Evolutionary conservation across 2,888 invertebrate genomes (phyloP).

Genomic region (Drosophila anomelani): DNA sequence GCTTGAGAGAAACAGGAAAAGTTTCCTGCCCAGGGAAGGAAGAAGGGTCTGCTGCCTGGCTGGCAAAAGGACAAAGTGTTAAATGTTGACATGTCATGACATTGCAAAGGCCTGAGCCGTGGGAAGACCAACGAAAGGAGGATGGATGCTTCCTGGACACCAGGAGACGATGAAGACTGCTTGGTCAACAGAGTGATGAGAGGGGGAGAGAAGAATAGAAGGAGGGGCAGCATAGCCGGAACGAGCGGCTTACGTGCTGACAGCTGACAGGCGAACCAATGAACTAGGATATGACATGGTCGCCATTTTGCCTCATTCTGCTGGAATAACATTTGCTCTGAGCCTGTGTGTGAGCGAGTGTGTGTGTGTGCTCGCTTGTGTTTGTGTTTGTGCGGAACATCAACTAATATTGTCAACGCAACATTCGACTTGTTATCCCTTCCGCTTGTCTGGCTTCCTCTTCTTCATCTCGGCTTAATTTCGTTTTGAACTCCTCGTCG

Average conservation of each 20-base stretch:
- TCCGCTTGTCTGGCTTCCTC: slow-evolving; percentile 69
- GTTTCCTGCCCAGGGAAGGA: slow-evolving; percentile 35
- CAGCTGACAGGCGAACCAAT: slow-evolving; percentile 79
- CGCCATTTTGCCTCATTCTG: slow-evolving; percentile 38
- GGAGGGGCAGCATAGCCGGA: slow-evolving; percentile 45
- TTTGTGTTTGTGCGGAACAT: slow-evolving; percentile 61
- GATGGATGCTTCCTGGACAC: slow-evolving; percentile 28
- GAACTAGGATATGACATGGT: slow-evolving; percentile 72
- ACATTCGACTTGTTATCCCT: slow-evolving; percentile 78
- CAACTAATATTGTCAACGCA: slow-evolving; percentile 78
- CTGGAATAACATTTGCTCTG: slow-evolving; percentile 60
- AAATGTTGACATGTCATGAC: slow-evolving; percentile 80
- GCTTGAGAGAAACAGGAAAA: slow-evolving; percentile 49
- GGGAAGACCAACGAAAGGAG: slow-evolving; percentile 39
- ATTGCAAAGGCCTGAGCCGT: slow-evolving; percentile 59
- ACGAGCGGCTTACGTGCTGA: slow-evolving; percentile 74
- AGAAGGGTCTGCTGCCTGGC: slow-evolving; percentile 12
- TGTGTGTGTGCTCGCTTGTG: slow-evolving; percentile 14
- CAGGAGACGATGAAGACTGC: slow-evolving; percentile 29
- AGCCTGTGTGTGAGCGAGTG: slow-evolving; percentile 15
- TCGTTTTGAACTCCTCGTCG: slow-evolving; percentile 73
- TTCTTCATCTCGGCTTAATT: slow-evolving; percentile 63
- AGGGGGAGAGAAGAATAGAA: not conserved
- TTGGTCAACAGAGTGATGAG: slow-evolving; percentile 53
- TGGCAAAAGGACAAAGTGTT: slow-evolving; percentile 75